Base-by-base conservation (phyloP, 1,140 invertebrate genomes). In the Saccostrea glomerata region DNA sequence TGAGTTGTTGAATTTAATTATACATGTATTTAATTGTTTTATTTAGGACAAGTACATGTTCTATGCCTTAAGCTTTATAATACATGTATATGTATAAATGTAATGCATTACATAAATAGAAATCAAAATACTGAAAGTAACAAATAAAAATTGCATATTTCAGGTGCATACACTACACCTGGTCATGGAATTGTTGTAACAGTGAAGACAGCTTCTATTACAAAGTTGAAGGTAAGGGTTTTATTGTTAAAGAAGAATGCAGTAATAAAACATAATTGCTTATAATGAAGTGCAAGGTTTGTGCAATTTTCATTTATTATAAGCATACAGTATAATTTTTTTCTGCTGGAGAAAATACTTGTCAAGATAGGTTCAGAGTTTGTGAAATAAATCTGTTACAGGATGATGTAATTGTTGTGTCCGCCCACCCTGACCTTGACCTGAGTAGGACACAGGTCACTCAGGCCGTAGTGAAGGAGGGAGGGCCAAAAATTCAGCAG, bases 331-430 rank as follows among this genome's bases (percentile, higher is more conserved):
- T n/a, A n/a, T n/a, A n/a, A n/a, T n/a, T n/a, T n/a, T n/a, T n/a
- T n/a, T n/a, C n/a, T n/a, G n/a, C n/a, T n/a, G n/a, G n/a, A n/a
- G n/a, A n/a, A n/a, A n/a, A n/a, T n/a, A n/a, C n/a, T n/a, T n/a
- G n/a, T n/a, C n/a, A n/a, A n/a, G n/a, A n/a, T 47, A 47, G 47
- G 2, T 47, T 9, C 0, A 47, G 47, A 47, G 6, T 47, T 7
- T 47, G 47, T 47, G 6, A 6, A 1, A 2, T 47, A 6, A 3
- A 9, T 36, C 55, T 77, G 17, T 0, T 77, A 56, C 40, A 87
- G 73, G 86, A 58, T 60, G 82, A 84, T 84, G 86, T 84, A 1
- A 87, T 87, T 56, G 86, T 83, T n/a, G 55, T 40, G 36, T 63
- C 77, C 9, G 77, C 58, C 1, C 15, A 60, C 17, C 30, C 47